phyloP scores from a whole-genome alignment of 1,140 invertebrate genomes.

The Maniola jurtina region DNA sequence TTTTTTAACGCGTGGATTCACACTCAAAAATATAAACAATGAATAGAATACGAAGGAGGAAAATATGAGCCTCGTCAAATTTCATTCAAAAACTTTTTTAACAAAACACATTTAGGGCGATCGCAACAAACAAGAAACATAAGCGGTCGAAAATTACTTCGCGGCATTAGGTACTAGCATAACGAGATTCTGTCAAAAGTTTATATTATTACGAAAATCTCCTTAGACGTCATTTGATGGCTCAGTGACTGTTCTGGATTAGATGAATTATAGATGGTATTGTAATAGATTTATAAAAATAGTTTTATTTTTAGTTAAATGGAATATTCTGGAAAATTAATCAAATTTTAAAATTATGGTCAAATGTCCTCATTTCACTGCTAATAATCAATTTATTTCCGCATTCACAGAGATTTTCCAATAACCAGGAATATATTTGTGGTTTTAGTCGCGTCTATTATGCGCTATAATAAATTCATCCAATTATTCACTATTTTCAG shows the following conservation, averaged over 20 bases:
- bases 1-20: too few species aligned
- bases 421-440: background rate
- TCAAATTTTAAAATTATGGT: background rate
- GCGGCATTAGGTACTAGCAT: constrained; percentile 37
- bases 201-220: constrained; percentile 35
- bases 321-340: background rate
- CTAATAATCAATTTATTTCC: constrained; percentile 1
- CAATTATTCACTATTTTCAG: constrained; percentile 9
- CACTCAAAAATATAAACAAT: background rate
- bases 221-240: constrained; percentile 30
- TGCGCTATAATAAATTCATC: constrained; percentile 4
- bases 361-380: background rate
- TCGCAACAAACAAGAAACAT: constrained; percentile 43
- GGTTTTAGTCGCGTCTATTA: constrained; percentile 1
- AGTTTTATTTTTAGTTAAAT: background rate
- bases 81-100: constrained; percentile 35
- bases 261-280: too few species aligned
- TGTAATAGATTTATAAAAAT: too few species aligned
- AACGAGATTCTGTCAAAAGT: constrained; percentile 27
- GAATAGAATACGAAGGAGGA: constrained; percentile 18
- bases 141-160: constrained; percentile 14
- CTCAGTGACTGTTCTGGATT: too few species aligned
- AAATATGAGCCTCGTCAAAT: constrained; percentile 36
- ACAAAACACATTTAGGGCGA: constrained; percentile 32
- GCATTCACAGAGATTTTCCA: background rate